Evolutionary conservation across 1,140 invertebrate genomes (phyloP), one percentile per base, ranked within the genome.

Genomic region (Chironomus tepperi): DNA sequence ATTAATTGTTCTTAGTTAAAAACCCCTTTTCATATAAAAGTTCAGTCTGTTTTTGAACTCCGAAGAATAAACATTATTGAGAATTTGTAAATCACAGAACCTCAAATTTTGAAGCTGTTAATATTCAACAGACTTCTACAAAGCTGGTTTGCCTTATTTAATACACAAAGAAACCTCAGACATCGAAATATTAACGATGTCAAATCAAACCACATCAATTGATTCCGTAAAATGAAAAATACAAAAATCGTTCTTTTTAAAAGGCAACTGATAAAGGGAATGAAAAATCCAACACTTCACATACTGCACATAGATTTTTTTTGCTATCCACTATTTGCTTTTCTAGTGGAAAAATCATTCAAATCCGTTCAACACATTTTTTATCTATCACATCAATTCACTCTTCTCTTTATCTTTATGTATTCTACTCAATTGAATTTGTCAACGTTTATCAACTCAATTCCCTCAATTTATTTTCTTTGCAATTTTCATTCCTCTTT

Each of bases 141-240:
- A 1, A 34, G 2, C 24, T 34, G 5, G 1, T 34, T 34, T 34
- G 24, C 24, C 24, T 34, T 34, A 34, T 5, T 34, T 34, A 2
- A 5, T 34, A 34, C 5, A 34, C 24, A 34, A 34, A 34, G 24
- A 34, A 34, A 5, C 24, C 24, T 5, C 24, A 34, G 24, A 34
- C 24, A 34, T 34, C 24, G 24, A 34, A 34, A 34, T 34, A 34
- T 34, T 34, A 34, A 34, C 24, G 24, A 34, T 34, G 24, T 34
- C 24, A 57, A 57, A 57, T 57, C 47, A 57, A 57, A 57, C n/a
- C 47, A 57, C 47, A 57, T 57, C 47, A 57, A 57, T 57, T 57
- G 47, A 57, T 57, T 57, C 15, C 12, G 47, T 5, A 57, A 57
- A 12, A 57, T 5, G 15, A 57, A 57, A 57, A 57, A 57, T n/a